These are phyloP conservation scores for Cricetomys ansorgei DNA, from an alignment of 2,113 vertebrate genomes.

Conservation along the genomic window DNA sequence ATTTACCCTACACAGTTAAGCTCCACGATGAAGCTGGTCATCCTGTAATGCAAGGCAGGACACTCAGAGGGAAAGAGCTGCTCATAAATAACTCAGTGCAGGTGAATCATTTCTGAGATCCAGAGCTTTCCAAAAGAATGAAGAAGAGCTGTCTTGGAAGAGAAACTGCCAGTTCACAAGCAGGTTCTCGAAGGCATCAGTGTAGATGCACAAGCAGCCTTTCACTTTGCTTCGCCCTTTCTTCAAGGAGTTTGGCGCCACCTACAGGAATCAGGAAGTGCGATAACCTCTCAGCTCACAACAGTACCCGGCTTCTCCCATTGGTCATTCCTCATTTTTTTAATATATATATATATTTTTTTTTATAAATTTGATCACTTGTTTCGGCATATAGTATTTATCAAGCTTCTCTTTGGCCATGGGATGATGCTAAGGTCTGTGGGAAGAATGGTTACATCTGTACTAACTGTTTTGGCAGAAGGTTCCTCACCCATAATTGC, in stretches of 20 bases:
- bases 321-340: background rate
- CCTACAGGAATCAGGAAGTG: constrained; percentile 86
- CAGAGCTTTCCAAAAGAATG: background rate
- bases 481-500: constrained; percentile 59
- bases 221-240: background rate
- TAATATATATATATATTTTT: too few relatives aligned
- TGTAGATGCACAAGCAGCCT: constrained; percentile 20
- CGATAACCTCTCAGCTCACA: background rate
- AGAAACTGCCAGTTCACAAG: background rate
- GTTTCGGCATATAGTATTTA: constrained; percentile 54
- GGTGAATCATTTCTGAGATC: constrained; percentile 6
- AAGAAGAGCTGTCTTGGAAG: constrained; percentile 57
- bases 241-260: constrained; percentile 88
- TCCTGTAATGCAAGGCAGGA: constrained; percentile 22
- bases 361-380: constrained; percentile 61
- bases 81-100: constrained; percentile 20
- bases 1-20: constrained; percentile 3
- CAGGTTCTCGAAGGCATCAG: fast-evolving
- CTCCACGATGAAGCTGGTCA: background rate
- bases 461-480: constrained; percentile 46
- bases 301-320: background rate
- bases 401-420: constrained; percentile 29
- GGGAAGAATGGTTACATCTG: background rate
- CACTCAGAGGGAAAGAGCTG: background rate
- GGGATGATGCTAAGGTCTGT: constrained; percentile 10